Conservation (phyloP, 2,888 invertebrate genomes). For the Phaonia tiefii region DNA sequence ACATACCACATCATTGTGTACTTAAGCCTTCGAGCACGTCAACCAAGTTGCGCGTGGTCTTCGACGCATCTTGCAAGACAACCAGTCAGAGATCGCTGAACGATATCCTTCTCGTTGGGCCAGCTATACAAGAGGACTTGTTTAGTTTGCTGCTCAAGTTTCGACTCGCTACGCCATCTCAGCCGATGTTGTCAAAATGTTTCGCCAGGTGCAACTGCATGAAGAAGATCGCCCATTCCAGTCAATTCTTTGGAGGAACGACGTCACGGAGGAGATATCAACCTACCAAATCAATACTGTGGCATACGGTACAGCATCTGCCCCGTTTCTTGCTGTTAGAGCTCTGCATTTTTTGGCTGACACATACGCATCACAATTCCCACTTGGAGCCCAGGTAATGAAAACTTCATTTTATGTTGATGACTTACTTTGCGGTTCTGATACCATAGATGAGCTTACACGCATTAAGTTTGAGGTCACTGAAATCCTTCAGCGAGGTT, state of each 20-base stretch:
- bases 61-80: constrained; percentile 57
- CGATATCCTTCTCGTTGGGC: constrained; percentile 59
- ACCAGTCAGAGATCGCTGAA: constrained; percentile 52
- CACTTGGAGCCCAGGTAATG: constrained; percentile 32
- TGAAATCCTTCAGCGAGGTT: not conserved
- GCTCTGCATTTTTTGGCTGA: constrained; percentile 46
- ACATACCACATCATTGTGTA: constrained; percentile 47
- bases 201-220: constrained; percentile 46
- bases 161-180: constrained; percentile 55
- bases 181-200: constrained; percentile 58
- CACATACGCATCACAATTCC: constrained; percentile 24
- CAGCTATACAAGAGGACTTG: constrained; percentile 58
- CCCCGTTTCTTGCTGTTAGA: constrained; percentile 36
- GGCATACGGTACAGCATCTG: constrained; percentile 19
- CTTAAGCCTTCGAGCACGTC: constrained; percentile 44
- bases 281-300: constrained; percentile 25
- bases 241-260: constrained; percentile 50
- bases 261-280: constrained; percentile 24
- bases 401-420: constrained; percentile 44
- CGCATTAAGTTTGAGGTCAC: constrained; percentile 41
- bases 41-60: constrained; percentile 44
- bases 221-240: constrained; percentile 42
- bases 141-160: constrained; percentile 54
- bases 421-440: constrained; percentile 45
- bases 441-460: constrained; percentile 34